Percentiles rank a stretch among this genome's conserved stretches.
These are phyloP conservation scores for Prionailurus bengalensis DNA, from an alignment of 2,113 vertebrate genomes.

Conservation along the genomic window DNA sequence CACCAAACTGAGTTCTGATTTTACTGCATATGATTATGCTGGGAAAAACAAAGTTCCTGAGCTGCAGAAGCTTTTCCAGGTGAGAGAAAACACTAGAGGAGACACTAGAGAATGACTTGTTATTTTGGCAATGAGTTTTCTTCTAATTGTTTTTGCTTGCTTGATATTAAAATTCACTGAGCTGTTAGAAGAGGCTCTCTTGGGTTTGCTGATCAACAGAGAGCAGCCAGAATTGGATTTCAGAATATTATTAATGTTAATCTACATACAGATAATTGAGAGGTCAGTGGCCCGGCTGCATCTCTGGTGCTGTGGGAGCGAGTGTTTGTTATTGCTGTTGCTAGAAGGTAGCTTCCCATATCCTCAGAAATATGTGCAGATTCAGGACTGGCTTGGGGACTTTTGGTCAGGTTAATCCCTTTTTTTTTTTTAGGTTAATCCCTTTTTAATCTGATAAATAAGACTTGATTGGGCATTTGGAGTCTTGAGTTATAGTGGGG, in stretches of 20 bases:
- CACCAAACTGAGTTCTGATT: constrained; percentile 89
- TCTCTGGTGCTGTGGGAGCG: not conserved
- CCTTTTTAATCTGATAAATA: not conserved
- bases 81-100: constrained; percentile 73
- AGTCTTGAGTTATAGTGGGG: not conserved
- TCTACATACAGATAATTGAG: not conserved
- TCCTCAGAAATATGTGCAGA: not conserved
- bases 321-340: not conserved
- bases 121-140: not conserved
- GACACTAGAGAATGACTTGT: not conserved
- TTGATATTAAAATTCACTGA: constrained; percentile 43
- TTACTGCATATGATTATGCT: constrained; percentile 85
- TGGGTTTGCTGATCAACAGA: constrained; percentile 19
- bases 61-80: constrained; percentile 95
- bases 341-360: not conserved
- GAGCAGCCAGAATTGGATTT: constrained; percentile 24
- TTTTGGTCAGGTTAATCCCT: not conserved
- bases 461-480: not conserved
- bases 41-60: constrained; percentile 93
- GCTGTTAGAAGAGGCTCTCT: not conserved
- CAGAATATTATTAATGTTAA: not conserved
- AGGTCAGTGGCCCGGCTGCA: not conserved
- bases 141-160: constrained; percentile 22
- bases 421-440: not conserved
- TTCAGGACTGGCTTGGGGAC: not conserved